These are phyloP conservation scores for Nemotelus nigrinus DNA, from an alignment of 2,888 invertebrate genomes.

Conservation along the genomic window DNA sequence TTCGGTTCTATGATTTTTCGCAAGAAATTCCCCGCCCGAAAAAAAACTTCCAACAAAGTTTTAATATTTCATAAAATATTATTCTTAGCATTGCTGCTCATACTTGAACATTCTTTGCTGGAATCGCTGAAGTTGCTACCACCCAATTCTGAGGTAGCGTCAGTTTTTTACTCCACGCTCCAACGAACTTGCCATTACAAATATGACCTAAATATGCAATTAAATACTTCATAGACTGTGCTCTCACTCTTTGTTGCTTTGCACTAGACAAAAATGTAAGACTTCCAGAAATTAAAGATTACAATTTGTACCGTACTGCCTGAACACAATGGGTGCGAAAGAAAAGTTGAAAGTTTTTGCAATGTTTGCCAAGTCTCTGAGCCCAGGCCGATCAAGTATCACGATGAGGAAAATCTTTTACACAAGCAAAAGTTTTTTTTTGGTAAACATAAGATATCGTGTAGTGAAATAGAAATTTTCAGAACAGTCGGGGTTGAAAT, in stretches of 20 bases:
- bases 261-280: background rate
- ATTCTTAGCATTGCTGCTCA: too few relatives aligned
- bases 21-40: too few relatives aligned
- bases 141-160: too few relatives aligned
- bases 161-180: too few relatives aligned
- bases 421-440: constrained; percentile 9
- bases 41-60: too few relatives aligned
- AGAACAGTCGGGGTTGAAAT: background rate
- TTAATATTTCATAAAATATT: too few relatives aligned
- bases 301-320: background rate
- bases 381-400: background rate
- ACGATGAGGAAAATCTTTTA: constrained; percentile 1
- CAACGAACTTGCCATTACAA: too few relatives aligned
- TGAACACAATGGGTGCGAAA: background rate
- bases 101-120: too few relatives aligned
- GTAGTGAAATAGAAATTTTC: constrained; percentile 26
- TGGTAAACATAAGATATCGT: constrained; percentile 30
- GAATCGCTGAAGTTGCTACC: too few relatives aligned
- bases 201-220: background rate
- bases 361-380: background rate
- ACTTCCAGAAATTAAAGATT: background rate
- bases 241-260: background rate
- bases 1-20: too few relatives aligned
- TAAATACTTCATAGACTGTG: background rate
- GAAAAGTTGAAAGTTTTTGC: constrained; percentile 20